Evolutionary conservation across 2,113 vertebrate genomes (phyloP).

Genomic region (Sceloporus undulatus): DNA sequence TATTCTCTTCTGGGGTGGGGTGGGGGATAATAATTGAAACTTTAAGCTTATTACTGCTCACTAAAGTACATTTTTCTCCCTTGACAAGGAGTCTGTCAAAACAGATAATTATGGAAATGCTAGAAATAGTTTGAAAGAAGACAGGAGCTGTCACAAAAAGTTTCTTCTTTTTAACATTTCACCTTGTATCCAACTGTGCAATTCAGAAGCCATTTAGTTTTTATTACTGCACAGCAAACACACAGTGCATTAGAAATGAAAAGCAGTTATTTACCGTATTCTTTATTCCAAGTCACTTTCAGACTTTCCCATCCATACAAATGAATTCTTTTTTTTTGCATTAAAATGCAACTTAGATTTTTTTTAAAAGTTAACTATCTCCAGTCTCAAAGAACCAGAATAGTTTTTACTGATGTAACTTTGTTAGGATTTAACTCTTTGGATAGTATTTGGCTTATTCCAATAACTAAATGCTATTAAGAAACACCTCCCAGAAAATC

Average conservation of each 20-base stretch:
- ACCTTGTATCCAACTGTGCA: conserved; percentile 59
- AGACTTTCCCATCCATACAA: conserved; percentile 32
- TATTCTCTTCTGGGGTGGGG: conserved; percentile 46
- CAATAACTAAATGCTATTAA: not conserved
- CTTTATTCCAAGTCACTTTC: conserved; percentile 57
- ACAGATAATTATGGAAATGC: conserved; percentile 68
- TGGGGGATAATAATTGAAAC: conserved; percentile 55
- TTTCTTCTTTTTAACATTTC: conserved; percentile 66
- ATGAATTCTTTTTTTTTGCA: conserved; percentile 25
- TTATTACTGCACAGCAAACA: conserved; percentile 57
- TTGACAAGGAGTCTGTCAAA: conserved; percentile 68
- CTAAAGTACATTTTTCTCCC: conserved; percentile 57
- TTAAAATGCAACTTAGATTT: not conserved
- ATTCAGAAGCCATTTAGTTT: conserved; percentile 63
- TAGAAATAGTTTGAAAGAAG: conserved; percentile 67
- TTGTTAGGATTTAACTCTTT: not conserved
- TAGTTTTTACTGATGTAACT: too few relatives aligned
- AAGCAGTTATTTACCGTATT: conserved; percentile 47
- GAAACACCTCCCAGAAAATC: not conserved
- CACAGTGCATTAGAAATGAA: conserved; percentile 53
- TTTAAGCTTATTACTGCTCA: conserved; percentile 59
- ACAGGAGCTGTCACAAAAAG: conserved; percentile 61
- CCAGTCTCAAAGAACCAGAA: not conserved
- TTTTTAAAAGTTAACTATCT: not conserved
- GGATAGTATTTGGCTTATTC: rapidly evolving